phyloP scores from a whole-genome alignment of 2,113 vertebrate genomes.

The Ibidorhyncha struthersii region DNA sequence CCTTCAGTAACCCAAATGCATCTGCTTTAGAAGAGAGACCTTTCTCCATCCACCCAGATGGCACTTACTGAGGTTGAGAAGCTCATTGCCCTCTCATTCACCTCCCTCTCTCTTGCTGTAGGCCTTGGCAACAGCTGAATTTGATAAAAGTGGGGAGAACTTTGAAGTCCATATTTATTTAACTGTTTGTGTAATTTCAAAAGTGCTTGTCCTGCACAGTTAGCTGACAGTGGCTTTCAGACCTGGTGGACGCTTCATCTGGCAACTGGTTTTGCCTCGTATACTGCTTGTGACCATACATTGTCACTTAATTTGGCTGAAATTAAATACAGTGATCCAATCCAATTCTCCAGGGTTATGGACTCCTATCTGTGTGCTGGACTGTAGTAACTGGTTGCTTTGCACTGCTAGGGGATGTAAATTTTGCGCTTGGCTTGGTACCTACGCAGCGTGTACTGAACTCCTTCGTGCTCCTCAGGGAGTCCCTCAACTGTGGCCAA shows the following conservation, averaged over 20 bases:
- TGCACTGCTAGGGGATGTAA: background rate
- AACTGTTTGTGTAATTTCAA: background rate
- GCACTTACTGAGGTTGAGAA: background rate
- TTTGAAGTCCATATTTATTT: background rate
- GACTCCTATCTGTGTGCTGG: background rate
- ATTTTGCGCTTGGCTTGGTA: background rate
- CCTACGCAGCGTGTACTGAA: background rate
- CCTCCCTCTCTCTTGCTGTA: background rate
- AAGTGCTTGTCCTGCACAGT: background rate
- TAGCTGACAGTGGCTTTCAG: background rate
- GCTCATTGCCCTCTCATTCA: background rate
- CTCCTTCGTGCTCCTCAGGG: background rate
- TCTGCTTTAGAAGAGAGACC: background rate
- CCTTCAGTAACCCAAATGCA: background rate
- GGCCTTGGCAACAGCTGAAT: background rate
- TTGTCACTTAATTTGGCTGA: slow-evolving; percentile 26
- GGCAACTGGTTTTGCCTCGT: background rate
- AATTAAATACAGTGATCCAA: background rate
- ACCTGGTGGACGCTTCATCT: background rate
- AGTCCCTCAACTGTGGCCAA: background rate
- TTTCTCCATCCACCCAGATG: background rate
- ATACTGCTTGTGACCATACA: background rate
- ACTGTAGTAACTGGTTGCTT: background rate
- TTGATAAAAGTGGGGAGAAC: background rate
- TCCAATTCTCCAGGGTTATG: background rate